Evolutionary conservation across 2,113 vertebrate genomes (phyloP), one percentile per base, ranked within the genome.

Genomic region (Tautogolabrus adspersus): DNA sequence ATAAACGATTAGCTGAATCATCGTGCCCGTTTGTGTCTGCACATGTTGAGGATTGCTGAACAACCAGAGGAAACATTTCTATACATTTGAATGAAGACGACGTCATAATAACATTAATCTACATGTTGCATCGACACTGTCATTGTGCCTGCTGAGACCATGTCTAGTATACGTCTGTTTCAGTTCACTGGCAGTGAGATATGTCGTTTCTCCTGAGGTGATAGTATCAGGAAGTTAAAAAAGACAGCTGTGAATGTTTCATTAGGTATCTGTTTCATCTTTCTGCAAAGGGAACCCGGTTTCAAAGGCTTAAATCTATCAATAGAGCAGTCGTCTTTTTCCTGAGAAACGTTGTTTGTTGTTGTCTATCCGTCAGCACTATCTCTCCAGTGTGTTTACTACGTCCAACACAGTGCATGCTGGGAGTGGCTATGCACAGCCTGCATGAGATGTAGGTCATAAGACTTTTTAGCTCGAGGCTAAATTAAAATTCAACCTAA

Each of bases 151-250:
- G 42, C 37, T 3, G 3, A 30, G 6, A 42, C 11, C 42, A 8
- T 19, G 1, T 8, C 5, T 19, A 8, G 1, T 9, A 18, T 18
- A 1, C 38, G 12, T 63, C 0, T 1, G 13, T 44, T 47, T 56
- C 46, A 34, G 0, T 40, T 75, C 40, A 34, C 40, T 66, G 61
- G 13, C 10, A 23, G n/a, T 21, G 34, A 59, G 13, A 38, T 22
- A 15, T n/a, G 61, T 37, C 2, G 30, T 38, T 61, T 67, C n/a
- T 51, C 30, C 42, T n/a, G 3, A 47, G 10, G 51, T 3, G 1
- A 55, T 13, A 30, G 13, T 63, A 73, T 52, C 55, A 58, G 84
- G 42, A 80, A 47, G 59, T 69, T 61, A 8, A 8, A 8, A 54
- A 37, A 26, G 18, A 18, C 8, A 7, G 57, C 13, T 54, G 23